These are phyloP conservation scores for Panagrolaimus sp. DNA, from an alignment of 1,140 invertebrate genomes.

Conservation along the genomic window DNA sequence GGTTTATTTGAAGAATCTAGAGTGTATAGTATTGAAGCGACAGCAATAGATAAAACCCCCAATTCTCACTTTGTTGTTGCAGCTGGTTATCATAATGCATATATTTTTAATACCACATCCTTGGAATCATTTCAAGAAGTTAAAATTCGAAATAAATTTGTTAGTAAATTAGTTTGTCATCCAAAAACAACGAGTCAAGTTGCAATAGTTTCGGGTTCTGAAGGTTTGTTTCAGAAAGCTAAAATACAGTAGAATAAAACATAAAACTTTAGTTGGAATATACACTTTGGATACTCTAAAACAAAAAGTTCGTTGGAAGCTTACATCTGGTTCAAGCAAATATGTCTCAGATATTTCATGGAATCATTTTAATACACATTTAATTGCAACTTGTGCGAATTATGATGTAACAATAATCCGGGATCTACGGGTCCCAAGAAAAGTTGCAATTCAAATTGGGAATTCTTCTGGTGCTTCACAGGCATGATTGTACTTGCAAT, in stretches of 20 bases:
- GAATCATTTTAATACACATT: neutral
- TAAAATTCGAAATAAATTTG: neutral
- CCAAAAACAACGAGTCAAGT: neutral
- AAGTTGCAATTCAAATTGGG: neutral
- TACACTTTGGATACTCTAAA: conserved; percentile 4
- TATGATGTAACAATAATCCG: neutral
- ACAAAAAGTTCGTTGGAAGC: neutral
- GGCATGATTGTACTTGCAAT: too few species aligned
- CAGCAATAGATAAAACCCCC: neutral
- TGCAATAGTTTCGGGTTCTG: neutral
- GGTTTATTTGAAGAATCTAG: conserved; percentile 1
- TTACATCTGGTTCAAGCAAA: neutral
- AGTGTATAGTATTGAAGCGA: conserved; percentile 10
- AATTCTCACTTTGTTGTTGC: neutral
- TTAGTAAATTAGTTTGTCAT: neutral
- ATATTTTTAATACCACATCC: conserved; percentile 6
- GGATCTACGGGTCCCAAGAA: neutral
- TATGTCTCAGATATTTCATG: neutral
- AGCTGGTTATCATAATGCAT: conserved; percentile 18
- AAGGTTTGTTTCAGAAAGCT: too few species aligned
- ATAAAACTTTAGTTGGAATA: too few species aligned
- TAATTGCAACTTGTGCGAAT: neutral
- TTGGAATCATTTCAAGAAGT: neutral
- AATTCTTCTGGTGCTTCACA: neutral
- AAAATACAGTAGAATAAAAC: too few species aligned